A percentile compares a stretch with the other conserved stretches of the same genome.
These are phyloP conservation scores for Parazoanthus atlanticus DNA, from an alignment of 92 coral and sea anemone species.

Conservation along the genomic window DNA sequence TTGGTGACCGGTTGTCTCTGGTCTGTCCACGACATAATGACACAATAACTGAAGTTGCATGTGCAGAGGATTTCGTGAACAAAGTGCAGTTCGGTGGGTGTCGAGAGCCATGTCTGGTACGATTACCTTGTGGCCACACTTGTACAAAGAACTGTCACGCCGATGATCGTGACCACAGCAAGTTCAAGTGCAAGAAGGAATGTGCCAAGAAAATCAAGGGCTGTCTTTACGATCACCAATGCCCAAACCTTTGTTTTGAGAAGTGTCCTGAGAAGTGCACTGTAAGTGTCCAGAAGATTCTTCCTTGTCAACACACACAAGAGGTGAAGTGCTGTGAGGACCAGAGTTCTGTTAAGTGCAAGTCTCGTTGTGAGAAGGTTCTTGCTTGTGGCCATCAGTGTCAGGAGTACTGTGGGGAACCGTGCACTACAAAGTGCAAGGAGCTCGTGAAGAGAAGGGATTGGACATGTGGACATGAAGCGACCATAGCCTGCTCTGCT, in stretches of 20 bases:
- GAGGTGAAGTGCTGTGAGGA: slow-evolving; percentile 56
- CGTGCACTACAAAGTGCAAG: slow-evolving; percentile 69
- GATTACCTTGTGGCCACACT: slow-evolving; percentile 81
- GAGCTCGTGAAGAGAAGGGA: slow-evolving; percentile 76
- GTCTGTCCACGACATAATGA: slow-evolving; percentile 67
- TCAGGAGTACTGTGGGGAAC: slow-evolving; percentile 65
- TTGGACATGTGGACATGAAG: slow-evolving; percentile 89
- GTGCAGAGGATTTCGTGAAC: slow-evolving; percentile 63
- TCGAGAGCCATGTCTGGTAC: slow-evolving; percentile 56
- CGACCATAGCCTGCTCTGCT: slow-evolving; percentile 81
- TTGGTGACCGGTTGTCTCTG: slow-evolving; percentile 75
- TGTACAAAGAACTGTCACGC: slow-evolving; percentile 79
- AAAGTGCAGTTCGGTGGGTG: slow-evolving; percentile 89
- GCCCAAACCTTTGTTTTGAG: slow-evolving; percentile 64
- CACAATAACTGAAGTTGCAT: slow-evolving; percentile 51
- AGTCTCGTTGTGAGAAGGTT: slow-evolving; percentile 60
- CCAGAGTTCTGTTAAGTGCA: slow-evolving; percentile 43
- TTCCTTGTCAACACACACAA: slow-evolving; percentile 63
- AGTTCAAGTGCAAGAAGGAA: slow-evolving; percentile 59
- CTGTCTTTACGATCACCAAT: slow-evolving; percentile 60
- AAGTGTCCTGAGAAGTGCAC: slow-evolving; percentile 61
- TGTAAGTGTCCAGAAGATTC: slow-evolving; percentile 53
- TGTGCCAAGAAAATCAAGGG: slow-evolving; percentile 61
- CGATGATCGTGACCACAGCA: slow-evolving; percentile 56
- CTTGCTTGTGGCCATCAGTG: slow-evolving; percentile 84